phyloP scores from a whole-genome alignment of 2,888 invertebrate species.

The Celastrina argiolus region DNA sequence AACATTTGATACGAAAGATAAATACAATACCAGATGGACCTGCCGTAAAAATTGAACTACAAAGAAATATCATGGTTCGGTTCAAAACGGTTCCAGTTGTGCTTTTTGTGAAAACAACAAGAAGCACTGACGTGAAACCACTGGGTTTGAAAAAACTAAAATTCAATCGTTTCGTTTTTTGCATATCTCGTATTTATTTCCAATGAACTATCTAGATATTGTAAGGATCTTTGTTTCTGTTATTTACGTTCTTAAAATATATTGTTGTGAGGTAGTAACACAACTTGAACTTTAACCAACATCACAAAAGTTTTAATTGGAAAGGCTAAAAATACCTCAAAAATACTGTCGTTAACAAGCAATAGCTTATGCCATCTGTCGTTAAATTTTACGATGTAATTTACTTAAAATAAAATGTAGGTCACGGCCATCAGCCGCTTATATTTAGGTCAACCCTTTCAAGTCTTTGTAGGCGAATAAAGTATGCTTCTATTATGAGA shows the following conservation, averaged over 20 bases:
- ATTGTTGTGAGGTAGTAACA: too few relatives aligned
- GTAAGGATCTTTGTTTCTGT: too few relatives aligned
- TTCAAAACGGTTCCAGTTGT: conserved; percentile 43
- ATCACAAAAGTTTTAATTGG: not conserved
- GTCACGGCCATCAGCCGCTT: not conserved
- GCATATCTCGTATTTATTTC: not conserved
- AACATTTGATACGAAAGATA: conserved; percentile 12
- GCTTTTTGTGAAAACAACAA: conserved; percentile 46
- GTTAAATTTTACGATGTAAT: not conserved
- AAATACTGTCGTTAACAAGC: not conserved
- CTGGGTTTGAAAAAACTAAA: conserved; percentile 50
- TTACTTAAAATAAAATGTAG: conserved; percentile 9
- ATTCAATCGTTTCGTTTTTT: conserved; percentile 38
- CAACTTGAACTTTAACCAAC: not conserved
- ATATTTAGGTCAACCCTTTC: conserved; percentile 23
- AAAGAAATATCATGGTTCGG: conserved; percentile 37
- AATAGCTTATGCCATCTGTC: not conserved
- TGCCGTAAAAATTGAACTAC: conserved; percentile 15
- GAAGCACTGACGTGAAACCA: conserved; percentile 46
- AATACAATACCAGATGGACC: conserved; percentile 20
- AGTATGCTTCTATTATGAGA: not conserved
- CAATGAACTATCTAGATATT: not conserved
- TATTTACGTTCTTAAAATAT: too few relatives aligned
- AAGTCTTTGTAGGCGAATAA: conserved; percentile 16
- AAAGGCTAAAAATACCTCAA: not conserved